Evolutionary conservation across 2,113 vertebrate species (phyloP).

Genomic region (Brachyistius frenatus): DNA sequence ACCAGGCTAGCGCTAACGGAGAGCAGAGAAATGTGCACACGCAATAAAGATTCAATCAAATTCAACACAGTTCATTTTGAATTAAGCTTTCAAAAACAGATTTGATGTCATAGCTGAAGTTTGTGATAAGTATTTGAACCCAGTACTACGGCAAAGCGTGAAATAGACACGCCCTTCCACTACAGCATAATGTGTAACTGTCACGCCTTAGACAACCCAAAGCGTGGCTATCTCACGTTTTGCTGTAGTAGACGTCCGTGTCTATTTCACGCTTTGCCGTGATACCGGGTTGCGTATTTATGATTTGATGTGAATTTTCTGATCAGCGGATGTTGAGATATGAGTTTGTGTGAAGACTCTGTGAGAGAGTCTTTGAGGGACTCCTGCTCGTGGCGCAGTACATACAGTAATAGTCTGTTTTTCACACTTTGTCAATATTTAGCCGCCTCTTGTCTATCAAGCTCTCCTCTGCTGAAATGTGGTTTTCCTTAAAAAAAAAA

Average conservation of each 20-base stretch:
- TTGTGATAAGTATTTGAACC: background rate
- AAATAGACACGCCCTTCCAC: too few species aligned
- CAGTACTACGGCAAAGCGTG: too few species aligned
- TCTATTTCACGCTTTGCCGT: too few species aligned
- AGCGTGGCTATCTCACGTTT: too few species aligned
- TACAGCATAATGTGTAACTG: too few species aligned
- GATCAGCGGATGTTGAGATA: background rate
- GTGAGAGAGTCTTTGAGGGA: slow-evolving; percentile 27
- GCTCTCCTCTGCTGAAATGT: slow-evolving; percentile 5
- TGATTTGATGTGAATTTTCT: background rate
- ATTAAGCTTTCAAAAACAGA: background rate
- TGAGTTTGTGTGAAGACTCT: slow-evolving; percentile 14
- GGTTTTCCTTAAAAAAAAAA: background rate
- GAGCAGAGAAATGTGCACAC: background rate
- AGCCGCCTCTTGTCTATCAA: slow-evolving; percentile 47
- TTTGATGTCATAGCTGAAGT: background rate
- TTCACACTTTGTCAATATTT: slow-evolving; percentile 67
- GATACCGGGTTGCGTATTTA: too few species aligned
- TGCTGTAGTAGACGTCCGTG: too few species aligned
- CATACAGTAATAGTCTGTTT: slow-evolving; percentile 39
- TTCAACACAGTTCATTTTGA: background rate
- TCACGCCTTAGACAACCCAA: too few species aligned
- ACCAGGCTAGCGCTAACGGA: background rate
- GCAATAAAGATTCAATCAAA: background rate
- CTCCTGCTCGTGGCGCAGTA: slow-evolving; percentile 13